Conservation (phyloP, 2,797 vertebrate species). For the Tenualosa thibaudeaui region DNA sequence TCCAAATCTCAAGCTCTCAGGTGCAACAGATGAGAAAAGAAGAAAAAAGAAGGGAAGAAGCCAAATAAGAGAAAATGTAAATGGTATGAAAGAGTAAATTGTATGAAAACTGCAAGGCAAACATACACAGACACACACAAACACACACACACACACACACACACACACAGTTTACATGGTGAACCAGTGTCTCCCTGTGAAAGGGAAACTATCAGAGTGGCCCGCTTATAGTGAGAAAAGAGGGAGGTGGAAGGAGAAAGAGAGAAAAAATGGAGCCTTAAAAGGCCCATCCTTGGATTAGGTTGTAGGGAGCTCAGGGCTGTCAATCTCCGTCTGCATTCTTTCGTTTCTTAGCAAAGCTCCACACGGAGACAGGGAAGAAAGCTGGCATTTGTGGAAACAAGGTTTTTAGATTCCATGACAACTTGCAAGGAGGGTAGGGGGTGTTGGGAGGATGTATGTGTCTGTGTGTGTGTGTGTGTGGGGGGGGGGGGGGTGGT, state of each 20-base stretch:
- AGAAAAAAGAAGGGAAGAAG: too few species aligned
- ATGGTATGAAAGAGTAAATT: too few species aligned
- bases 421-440: conserved; percentile 51
- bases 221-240: background rate
- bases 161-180: conserved; percentile 69
- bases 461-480: conserved; percentile 13
- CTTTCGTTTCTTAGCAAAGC: conserved; percentile 52
- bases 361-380: conserved; percentile 45
- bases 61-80: too few species aligned
- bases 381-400: conserved; percentile 53
- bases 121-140: background rate
- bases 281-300: conserved; percentile 68
- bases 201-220: conserved; percentile 48
- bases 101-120: too few species aligned
- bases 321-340: conserved; percentile 51
- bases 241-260: background rate
- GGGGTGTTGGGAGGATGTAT: too few species aligned
- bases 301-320: conserved; percentile 41
- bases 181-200: conserved; percentile 51
- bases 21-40: too few species aligned
- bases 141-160: background rate
- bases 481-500: conserved; percentile 39
- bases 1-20: too few species aligned
- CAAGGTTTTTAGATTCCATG: conserved; percentile 53
- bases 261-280: conserved; percentile 41